Percentiles rank a stretch among this genome's conserved stretches.
Evolutionary conservation across 2,888 invertebrate genomes (phyloP).

Genomic region (Acronicta alni): DNA sequence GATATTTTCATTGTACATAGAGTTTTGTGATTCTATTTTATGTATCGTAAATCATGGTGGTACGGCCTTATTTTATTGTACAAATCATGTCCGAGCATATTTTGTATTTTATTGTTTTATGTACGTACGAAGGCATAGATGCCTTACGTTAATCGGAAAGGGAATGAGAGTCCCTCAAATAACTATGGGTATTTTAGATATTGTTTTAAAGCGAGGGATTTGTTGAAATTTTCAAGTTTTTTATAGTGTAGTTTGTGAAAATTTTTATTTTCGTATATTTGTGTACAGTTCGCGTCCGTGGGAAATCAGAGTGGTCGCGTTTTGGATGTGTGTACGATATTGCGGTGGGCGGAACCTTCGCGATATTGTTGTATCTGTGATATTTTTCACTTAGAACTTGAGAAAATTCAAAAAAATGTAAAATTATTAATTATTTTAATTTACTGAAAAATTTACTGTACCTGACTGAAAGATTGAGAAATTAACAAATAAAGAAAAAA

Average conservation of each 20-base stretch:
- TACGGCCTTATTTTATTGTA: slow-evolving; percentile 72
- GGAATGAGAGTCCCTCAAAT: slow-evolving; percentile 38
- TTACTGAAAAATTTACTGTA: slow-evolving; percentile 84
- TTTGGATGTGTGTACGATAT: slow-evolving; percentile 76
- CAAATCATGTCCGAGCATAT: slow-evolving; percentile 69
- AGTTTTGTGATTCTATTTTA: slow-evolving; percentile 77
- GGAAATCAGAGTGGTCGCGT: slow-evolving; percentile 78
- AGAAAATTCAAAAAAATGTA: slow-evolving; percentile 80
- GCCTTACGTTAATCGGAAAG: slow-evolving; percentile 29
- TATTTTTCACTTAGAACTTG: slow-evolving; percentile 70
- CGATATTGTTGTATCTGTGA: slow-evolving; percentile 77
- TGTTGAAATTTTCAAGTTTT: slow-evolving; percentile 81
- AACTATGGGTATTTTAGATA: slow-evolving; percentile 68
- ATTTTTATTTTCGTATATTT: slow-evolving; percentile 82
- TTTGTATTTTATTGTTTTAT: slow-evolving; percentile 74
- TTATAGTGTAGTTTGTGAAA: slow-evolving; percentile 76
- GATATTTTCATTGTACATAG: slow-evolving; percentile 82
- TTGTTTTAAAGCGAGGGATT: slow-evolving; percentile 73
- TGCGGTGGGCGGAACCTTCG: slow-evolving; percentile 62
- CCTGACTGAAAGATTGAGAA: slow-evolving; percentile 75
- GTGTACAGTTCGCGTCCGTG: slow-evolving; percentile 79
- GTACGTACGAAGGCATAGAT: slow-evolving; percentile 44
- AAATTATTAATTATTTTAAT: slow-evolving; percentile 73
- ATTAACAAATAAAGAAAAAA: slow-evolving; percentile 85
- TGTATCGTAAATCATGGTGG: slow-evolving; percentile 79